A percentile compares a stretch with the other conserved stretches of the same genome.
These are phyloP conservation scores for Helicoverpa armigera DNA, from an alignment of 1,140 invertebrate species.

Conservation along the genomic window DNA sequence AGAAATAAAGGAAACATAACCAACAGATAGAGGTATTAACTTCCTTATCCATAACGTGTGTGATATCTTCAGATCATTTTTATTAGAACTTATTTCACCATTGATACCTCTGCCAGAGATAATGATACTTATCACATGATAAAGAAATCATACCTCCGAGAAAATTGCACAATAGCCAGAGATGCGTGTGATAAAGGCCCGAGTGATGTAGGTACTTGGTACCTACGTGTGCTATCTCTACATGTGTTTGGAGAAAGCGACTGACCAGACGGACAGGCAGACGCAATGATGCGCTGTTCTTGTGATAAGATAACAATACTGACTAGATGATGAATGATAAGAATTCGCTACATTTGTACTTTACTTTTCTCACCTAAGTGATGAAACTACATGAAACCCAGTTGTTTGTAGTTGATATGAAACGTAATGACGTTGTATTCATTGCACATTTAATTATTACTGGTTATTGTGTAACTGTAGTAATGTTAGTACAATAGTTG, in stretches of 20 bases:
- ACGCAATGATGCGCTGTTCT: neutral
- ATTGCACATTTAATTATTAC: too few species aligned
- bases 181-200: neutral
- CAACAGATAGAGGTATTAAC: too few species aligned
- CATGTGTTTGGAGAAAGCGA: neutral
- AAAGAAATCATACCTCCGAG: neutral
- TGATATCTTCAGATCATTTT: neutral
- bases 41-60: neutral
- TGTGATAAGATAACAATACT: constrained; percentile 19
- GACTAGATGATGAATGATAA: neutral
- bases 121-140: neutral
- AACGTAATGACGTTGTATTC: too few species aligned
- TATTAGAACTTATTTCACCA: neutral
- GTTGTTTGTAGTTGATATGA: too few species aligned
- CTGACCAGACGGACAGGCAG: constrained; percentile 12
- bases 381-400: too few species aligned
- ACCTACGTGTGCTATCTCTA: neutral
- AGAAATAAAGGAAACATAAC: too few species aligned
- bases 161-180: constrained; percentile 7
- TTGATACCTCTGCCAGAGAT: neutral
- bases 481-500: too few species aligned
- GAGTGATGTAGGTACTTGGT: too few species aligned
- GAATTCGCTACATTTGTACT: neutral
- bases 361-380: neutral
- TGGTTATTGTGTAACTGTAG: too few species aligned